Percentiles rank a stretch among this genome's conserved stretches.
These are phyloP conservation scores for Smutsia temminckii DNA, from an alignment of 2,797 vertebrate species.

Conservation along the genomic window DNA sequence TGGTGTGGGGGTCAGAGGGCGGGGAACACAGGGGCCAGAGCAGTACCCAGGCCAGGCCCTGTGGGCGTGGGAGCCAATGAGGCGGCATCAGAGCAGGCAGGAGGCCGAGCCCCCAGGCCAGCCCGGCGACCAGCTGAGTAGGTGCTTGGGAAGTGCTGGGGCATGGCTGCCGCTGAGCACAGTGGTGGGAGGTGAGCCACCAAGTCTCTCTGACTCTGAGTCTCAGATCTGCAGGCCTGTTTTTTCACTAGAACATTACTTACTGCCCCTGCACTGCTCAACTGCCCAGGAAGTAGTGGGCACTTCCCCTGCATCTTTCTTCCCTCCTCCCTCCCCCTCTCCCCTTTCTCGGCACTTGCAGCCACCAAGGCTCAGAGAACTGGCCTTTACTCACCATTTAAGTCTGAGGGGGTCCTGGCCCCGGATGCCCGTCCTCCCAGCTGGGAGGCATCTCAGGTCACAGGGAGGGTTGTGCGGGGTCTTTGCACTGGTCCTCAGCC, in stretches of 20 bases:
- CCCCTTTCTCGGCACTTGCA: too few species aligned
- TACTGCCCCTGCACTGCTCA: too few species aligned
- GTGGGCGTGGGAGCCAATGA: rapidly evolving
- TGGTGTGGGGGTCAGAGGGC: too few species aligned
- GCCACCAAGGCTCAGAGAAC: background rate
- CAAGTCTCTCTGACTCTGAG: too few species aligned
- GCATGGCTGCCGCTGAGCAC: too few species aligned
- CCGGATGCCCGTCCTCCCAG: too few species aligned
- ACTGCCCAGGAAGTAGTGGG: too few species aligned
- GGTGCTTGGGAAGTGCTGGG: background rate
- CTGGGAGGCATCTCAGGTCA: background rate
- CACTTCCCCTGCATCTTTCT: background rate
- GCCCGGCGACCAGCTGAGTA: background rate
- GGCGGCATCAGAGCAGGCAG: rapidly evolving
- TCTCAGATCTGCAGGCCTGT: too few species aligned
- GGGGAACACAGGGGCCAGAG: background rate
- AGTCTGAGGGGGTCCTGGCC: background rate
- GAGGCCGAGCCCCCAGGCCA: background rate
- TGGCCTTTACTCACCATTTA: background rate
- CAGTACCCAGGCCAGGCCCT: background rate
- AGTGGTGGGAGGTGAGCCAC: too few species aligned
- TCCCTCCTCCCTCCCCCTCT: background rate
- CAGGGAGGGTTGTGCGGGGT: background rate
- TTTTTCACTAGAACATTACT: too few species aligned
- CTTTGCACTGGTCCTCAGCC: background rate